These are phyloP conservation scores for Chaitophorus viminalis DNA, from an alignment of 2,888 invertebrate species.

Conservation along the genomic window DNA sequence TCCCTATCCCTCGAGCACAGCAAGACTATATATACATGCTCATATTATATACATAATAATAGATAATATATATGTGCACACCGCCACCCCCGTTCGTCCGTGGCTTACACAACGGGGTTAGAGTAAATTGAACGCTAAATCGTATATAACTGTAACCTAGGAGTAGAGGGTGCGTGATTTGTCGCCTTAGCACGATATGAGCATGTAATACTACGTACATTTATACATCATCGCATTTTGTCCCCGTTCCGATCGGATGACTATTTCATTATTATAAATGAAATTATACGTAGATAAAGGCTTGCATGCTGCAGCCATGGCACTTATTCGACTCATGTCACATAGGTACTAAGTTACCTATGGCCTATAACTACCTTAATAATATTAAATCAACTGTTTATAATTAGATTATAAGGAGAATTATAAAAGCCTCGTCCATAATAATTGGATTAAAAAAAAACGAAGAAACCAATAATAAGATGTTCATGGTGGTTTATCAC, in stretches of 20 bases:
- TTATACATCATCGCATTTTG: background rate
- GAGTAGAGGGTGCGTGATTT: slow-evolving; percentile 16
- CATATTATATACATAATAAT: background rate
- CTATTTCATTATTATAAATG: background rate
- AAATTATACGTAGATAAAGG: background rate
- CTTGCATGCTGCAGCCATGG: too few species aligned
- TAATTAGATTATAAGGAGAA: background rate
- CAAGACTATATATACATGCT: background rate
- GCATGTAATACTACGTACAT: background rate
- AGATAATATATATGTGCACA: background rate
- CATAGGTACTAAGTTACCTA: background rate
- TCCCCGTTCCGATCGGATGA: background rate
- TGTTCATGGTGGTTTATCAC: background rate
- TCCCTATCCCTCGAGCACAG: background rate
- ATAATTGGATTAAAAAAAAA: background rate
- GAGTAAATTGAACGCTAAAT: slow-evolving; percentile 60
- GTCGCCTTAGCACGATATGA: background rate
- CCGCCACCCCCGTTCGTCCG: background rate
- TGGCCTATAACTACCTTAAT: background rate
- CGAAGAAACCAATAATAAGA: background rate
- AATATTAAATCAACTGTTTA: background rate
- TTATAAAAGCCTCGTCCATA: too few species aligned
- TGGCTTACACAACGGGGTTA: slow-evolving; percentile 13
- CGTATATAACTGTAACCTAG: slow-evolving; percentile 2
- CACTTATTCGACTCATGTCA: background rate